Evolutionary conservation across 2,797 vertebrate species (phyloP).

Genomic region (Miichthys miiuy): DNA sequence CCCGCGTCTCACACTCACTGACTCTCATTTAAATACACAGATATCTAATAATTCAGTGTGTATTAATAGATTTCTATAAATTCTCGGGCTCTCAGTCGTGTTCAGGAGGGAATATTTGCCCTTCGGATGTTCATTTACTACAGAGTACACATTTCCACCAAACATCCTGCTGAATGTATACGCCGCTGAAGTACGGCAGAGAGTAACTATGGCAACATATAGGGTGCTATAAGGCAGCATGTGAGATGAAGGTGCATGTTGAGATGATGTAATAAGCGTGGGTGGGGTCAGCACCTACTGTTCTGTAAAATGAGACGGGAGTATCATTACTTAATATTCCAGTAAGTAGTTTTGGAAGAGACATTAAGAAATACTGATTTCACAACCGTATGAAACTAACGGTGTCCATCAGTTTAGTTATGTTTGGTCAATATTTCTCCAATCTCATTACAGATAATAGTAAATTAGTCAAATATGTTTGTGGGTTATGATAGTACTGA

Average conservation of each 20-base stretch:
- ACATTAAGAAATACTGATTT: neutral
- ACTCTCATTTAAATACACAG: conserved; percentile 2
- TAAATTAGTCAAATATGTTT: conserved; percentile 6
- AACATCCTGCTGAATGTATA: conserved; percentile 52
- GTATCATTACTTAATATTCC: conserved; percentile 48
- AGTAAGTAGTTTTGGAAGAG: neutral
- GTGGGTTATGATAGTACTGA: neutral
- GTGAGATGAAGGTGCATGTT: conserved; percentile 51
- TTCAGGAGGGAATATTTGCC: neutral
- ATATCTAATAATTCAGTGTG: neutral
- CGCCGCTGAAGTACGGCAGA: conserved; percentile 28
- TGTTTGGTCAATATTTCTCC: neutral
- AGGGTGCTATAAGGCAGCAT: conserved; percentile 46
- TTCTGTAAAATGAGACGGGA: conserved; percentile 15
- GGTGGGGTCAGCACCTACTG: conserved; percentile 56
- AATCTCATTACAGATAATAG: neutral
- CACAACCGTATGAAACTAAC: conserved; percentile 3
- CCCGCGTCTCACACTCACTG: neutral
- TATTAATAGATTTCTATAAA: neutral
- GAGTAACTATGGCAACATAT: conserved; percentile 80
- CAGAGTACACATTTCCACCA: conserved; percentile 14
- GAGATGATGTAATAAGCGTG: conserved; percentile 64
- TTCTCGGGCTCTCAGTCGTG: conserved; percentile 11
- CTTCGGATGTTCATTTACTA: neutral
- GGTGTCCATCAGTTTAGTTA: neutral